Percentiles rank a stretch among this genome's conserved stretches.
Conservation (phyloP, 2,113 vertebrate genomes). For the Nannobrachium achirus region DNA sequence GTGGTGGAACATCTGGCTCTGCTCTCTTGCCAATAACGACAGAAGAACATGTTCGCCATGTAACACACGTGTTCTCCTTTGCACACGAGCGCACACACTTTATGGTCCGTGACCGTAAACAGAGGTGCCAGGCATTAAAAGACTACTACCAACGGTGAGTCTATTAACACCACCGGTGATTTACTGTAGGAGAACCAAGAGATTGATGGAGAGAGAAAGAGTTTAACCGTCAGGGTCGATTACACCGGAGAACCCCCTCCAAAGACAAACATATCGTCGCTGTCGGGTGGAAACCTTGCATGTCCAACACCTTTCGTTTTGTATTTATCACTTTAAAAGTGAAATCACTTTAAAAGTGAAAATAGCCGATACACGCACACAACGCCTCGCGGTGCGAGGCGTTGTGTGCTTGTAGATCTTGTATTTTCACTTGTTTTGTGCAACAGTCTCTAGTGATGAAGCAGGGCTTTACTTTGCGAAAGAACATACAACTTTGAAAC, state of each 20-base stretch:
- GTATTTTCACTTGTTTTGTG: not conserved
- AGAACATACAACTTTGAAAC: no score
- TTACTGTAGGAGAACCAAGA: constrained; percentile 23
- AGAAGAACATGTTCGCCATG: constrained; percentile 36
- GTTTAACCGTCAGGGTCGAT: not conserved
- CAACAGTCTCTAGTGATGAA: no score
- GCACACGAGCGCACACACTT: constrained; percentile 24
- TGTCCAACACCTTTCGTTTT: no score
- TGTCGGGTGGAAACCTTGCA: no score
- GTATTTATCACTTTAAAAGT: no score
- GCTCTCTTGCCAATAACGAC: constrained; percentile 48
- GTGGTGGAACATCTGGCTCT: constrained; percentile 58
- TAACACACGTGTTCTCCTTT: not conserved
- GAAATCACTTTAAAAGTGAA: no score
- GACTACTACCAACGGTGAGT: constrained; percentile 33
- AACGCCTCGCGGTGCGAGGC: no score
- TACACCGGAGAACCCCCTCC: constrained; percentile 8
- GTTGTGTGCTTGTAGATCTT: no score
- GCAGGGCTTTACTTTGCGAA: no score
- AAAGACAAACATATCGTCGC: constrained; percentile 20
- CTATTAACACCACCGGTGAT: constrained; percentile 44
- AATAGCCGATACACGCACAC: no score
- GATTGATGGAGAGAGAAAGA: not conserved
- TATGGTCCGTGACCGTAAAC: constrained; percentile 47
- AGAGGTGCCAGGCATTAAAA: constrained; percentile 27